Evolutionary conservation across 2,888 invertebrate species (phyloP).

Genomic region (Pristionchus japonicus): DNA sequence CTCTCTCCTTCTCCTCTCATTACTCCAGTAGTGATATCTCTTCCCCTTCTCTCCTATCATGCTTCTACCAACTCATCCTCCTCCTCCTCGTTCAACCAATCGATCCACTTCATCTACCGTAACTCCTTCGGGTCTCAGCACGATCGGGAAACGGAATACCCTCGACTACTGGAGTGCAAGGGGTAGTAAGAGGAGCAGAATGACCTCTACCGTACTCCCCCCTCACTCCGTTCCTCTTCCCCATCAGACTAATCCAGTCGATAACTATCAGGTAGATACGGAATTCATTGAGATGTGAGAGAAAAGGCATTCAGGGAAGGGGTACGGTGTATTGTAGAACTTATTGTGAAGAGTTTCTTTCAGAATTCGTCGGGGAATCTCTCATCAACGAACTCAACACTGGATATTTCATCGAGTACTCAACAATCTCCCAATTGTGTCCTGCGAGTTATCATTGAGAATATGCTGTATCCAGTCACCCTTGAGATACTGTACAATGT

Average conservation of each 20-base stretch:
- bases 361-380: slow-evolving; percentile 53
- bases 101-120: not conserved
- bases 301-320: not conserved
- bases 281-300: not conserved
- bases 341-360: not conserved
- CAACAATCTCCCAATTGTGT: slow-evolving; percentile 81
- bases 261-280: slow-evolving; percentile 27
- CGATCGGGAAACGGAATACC: slow-evolving; percentile 28
- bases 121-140: slow-evolving; percentile 27
- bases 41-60: not conserved
- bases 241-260: not conserved
- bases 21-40: slow-evolving; percentile 30
- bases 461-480: slow-evolving; percentile 97
- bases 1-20: not conserved
- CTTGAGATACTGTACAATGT: slow-evolving; percentile 94
- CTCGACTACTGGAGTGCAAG: slow-evolving; percentile 16
- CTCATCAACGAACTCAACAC: slow-evolving; percentile 78
- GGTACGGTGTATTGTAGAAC: not conserved
- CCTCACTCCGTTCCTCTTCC: not conserved
- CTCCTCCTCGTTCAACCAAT: not conserved
- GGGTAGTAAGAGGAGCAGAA: slow-evolving; percentile 42
- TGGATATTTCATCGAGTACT: slow-evolving; percentile 87
- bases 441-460: slow-evolving; percentile 96
- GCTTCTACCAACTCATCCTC: not conserved
- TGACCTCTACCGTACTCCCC: slow-evolving; percentile 40